Base-by-base conservation (phyloP, 2,113 vertebrate species). In the Ailurus styani region DNA sequence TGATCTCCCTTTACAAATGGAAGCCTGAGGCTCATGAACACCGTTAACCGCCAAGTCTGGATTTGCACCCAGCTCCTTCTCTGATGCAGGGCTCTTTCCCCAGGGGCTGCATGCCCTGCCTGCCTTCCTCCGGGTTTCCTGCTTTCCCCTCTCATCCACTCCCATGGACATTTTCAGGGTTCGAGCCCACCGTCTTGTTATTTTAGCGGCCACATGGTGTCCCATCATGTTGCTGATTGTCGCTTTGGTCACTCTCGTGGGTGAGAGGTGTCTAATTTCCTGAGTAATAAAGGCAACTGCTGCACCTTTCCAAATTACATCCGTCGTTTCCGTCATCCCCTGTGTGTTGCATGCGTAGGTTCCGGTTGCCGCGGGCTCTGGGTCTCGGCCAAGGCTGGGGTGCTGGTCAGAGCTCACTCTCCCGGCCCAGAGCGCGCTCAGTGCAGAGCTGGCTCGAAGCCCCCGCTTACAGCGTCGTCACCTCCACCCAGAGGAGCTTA, bases 261-360 rank as follows among this genome's bases (percentile, higher is more conserved):
- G 50, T 37, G 93, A 87, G 45, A 66, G 52, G 21, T 52, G 2
- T 89, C 93, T 92, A 42, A 95, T 93, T 95, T 95, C 91, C 90
- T 73, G 55, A 34, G 7, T 86, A 81, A 88, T 75, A 83, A 84
- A 81, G 42, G 64, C 25, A 52, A 83, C 45, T 50, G n/a, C 85
- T 57, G 29, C 68, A 54, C 78, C 87, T 94, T 94, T 81, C 77
- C 27, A 57, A 45, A 83, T 86, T 31, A 18, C 52, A 60, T 40
- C 68, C n/a, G 17, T 72, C 21, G 4, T 91, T 31, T 20, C 42
- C 50, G 66, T 87, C 77, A 57, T 17, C 21, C 10, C 14, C 8
- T 7, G 55, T 10, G 3, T 14, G 45, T 79, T 47, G 72, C 47
- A 29, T 0, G n/a, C 21, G 21, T 25, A 72, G 64, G 64, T 47